Percentiles rank a stretch among this genome's conserved stretches.
These are phyloP conservation scores for Semnornis frantzii DNA, from an alignment of 2,113 vertebrate genomes.

Conservation along the genomic window DNA sequence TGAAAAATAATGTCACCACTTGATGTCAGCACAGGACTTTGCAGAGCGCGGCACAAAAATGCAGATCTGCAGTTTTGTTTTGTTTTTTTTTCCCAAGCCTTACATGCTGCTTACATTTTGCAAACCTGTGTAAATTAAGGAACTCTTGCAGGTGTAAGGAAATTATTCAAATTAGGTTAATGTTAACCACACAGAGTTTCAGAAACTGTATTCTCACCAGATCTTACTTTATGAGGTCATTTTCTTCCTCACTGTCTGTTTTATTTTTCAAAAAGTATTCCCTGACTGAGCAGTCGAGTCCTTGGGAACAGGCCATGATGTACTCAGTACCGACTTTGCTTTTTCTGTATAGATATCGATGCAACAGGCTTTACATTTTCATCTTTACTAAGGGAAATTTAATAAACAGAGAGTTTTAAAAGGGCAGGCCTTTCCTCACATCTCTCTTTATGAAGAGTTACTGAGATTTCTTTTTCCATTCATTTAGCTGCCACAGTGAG, in stretches of 20 bases:
- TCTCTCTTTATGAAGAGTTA: neutral
- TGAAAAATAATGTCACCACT: constrained; percentile 18
- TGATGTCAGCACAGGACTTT: constrained; percentile 55
- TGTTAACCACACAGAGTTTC: neutral
- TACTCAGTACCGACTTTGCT: neutral
- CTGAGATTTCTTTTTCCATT: neutral
- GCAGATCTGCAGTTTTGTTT: neutral
- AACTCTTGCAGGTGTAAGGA: neutral
- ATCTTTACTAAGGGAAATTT: neutral
- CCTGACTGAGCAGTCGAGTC: neutral
- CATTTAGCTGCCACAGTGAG: neutral
- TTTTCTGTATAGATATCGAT: neutral
- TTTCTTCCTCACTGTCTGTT: neutral
- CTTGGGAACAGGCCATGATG: neutral
- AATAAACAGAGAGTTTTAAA: neutral
- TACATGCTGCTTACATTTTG: neutral
- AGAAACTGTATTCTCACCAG: neutral
- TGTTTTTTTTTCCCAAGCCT: neutral
- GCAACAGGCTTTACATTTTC: neutral
- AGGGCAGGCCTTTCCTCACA: neutral
- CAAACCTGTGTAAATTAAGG: neutral
- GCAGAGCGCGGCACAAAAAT: neutral
- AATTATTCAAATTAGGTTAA: neutral
- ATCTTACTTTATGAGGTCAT: neutral
- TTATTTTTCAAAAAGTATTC: neutral